Conservation (phyloP, 2,888 invertebrate genomes). For the Synanthedon myopaeformis region DNA sequence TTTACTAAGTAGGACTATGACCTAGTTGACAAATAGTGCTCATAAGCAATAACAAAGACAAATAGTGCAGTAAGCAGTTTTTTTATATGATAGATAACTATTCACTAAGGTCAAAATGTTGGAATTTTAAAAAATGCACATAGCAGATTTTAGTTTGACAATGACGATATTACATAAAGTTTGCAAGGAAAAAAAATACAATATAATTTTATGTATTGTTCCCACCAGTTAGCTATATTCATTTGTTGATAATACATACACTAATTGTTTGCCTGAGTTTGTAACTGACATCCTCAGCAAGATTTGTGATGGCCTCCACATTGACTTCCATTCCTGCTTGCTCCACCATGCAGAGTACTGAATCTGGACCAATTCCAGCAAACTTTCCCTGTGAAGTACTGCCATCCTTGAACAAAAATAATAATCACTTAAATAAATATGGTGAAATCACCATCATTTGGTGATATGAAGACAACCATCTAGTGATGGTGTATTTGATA, state of each 20-base stretch:
- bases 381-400: slow-evolving; percentile 51
- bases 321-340: slow-evolving; percentile 51
- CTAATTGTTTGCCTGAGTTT: slow-evolving; percentile 60
- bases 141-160: too few species aligned
- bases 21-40: too few species aligned
- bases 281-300: slow-evolving; percentile 66
- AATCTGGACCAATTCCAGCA: slow-evolving; percentile 58
- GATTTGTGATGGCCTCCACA: slow-evolving; percentile 47
- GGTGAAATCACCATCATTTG: too few species aligned
- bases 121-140: too few species aligned
- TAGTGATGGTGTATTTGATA: too few species aligned
- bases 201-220: slow-evolving; percentile 1
- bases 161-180: neutral
- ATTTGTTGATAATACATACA: slow-evolving; percentile 29
- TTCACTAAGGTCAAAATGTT: too few species aligned
- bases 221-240: slow-evolving; percentile 1
- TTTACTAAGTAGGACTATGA: too few species aligned
- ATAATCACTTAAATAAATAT: too few species aligned
- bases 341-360: slow-evolving; percentile 56
- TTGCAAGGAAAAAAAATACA: neutral
- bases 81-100: too few species aligned
- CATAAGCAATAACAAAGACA: too few species aligned
- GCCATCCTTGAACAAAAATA: slow-evolving; percentile 32
- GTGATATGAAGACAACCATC: too few species aligned
- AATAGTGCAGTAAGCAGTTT: too few species aligned